Percentiles rank a stretch among this genome's conserved stretches.
Conservation (phyloP, 1,140 invertebrate species). For the Drosophila aff. region DNA sequence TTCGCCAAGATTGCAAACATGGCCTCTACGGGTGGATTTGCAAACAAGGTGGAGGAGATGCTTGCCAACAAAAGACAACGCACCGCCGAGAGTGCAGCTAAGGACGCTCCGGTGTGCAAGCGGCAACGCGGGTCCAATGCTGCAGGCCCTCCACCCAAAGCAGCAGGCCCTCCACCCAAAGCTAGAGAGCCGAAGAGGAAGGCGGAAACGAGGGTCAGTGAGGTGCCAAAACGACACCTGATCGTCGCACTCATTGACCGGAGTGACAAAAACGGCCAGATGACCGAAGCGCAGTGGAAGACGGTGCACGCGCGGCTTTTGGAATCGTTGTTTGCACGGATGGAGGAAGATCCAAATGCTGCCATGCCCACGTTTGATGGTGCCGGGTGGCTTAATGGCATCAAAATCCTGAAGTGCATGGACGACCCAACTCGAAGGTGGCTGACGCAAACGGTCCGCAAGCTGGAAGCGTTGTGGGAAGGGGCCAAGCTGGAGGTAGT, state of each 20-base stretch:
- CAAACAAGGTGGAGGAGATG: conserved; percentile 5
- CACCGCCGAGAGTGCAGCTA: background rate
- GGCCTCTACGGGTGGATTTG: background rate
- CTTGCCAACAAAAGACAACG: background rate
- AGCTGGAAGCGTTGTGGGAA: background rate
- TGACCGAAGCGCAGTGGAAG: background rate
- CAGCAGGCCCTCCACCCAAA: background rate
- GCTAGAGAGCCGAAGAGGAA: background rate
- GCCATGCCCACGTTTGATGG: conserved; percentile 5
- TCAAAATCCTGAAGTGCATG: background rate
- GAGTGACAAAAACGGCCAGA: background rate
- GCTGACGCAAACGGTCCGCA: background rate
- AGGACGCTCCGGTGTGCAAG: background rate
- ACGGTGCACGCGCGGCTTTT: background rate
- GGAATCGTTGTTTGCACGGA: background rate
- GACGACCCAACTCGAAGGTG: background rate
- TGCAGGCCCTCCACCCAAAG: background rate
- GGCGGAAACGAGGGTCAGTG: background rate
- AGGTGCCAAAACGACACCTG: background rate
- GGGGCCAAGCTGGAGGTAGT: background rate
- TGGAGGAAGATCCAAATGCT: background rate
- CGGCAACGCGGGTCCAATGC: background rate
- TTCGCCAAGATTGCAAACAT: background rate
- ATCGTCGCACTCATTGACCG: conserved; percentile 5
- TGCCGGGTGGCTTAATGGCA: conserved; percentile 1